These are phyloP conservation scores for Acipenser ruthenus DNA, from an alignment of 2,797 vertebrate species.

Conservation along the genomic window DNA sequence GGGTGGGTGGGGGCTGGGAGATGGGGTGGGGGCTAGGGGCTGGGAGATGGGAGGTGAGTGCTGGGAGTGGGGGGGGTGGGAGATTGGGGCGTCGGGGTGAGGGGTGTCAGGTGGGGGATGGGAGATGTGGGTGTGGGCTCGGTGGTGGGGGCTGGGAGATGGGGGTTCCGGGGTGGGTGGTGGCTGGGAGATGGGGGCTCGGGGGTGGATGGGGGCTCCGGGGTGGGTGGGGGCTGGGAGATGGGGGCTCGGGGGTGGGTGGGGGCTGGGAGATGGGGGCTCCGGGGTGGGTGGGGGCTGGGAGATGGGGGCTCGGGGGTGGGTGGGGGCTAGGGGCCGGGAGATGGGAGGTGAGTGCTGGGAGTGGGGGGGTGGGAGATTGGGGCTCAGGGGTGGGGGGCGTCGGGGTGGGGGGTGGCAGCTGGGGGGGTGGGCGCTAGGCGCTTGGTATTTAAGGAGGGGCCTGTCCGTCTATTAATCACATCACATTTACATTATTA, in stretches of 20 bases:
- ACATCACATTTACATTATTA: no score
- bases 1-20: neutral
- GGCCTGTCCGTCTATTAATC: no score
- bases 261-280: conserved; percentile 20
- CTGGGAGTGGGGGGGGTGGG: neutral
- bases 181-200: neutral
- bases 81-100: neutral
- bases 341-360: neutral
- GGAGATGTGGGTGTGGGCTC: neutral
- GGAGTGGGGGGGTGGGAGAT: neutral
- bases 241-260: conserved; percentile 52
- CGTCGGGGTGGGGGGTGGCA: neutral
- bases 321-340: neutral
- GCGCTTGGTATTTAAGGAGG: neutral
- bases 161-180: neutral
- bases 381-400: neutral
- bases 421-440: neutral
- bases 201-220: neutral
- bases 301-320: neutral
- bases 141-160: neutral
- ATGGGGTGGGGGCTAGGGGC: conserved; percentile 22
- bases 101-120: neutral
- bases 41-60: neutral
- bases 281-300: conserved; percentile 4
- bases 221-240: neutral